A percentile compares a stretch with the other conserved stretches of the same genome.
phyloP scores from a whole-genome alignment of 2,797 vertebrate species.

The Semaprochilodus insignis region DNA sequence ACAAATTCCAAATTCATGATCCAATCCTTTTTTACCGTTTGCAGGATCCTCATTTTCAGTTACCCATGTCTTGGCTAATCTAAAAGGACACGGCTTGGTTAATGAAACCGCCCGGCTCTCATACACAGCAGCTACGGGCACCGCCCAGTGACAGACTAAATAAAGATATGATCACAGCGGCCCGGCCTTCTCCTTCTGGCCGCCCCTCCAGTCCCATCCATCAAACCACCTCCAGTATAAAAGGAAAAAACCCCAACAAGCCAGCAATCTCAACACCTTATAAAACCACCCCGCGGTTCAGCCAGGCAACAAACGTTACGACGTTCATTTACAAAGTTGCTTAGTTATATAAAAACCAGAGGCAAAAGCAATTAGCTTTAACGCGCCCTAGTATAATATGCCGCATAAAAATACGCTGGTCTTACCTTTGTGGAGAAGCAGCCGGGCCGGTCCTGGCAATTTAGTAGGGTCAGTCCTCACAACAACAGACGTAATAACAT shows the following conservation, averaged over 20 bases:
- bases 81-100: not conserved
- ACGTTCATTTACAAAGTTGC: slow-evolving; percentile 68
- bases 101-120: slow-evolving; percentile 8
- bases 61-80: slow-evolving; percentile 15
- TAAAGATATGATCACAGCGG: slow-evolving; percentile 66
- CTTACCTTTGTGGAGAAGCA: slow-evolving; percentile 11
- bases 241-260: slow-evolving; percentile 53
- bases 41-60: not conserved
- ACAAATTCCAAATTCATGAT: not conserved
- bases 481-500: slow-evolving; percentile 68
- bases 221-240: slow-evolving; percentile 26
- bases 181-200: slow-evolving; percentile 59
- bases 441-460: slow-evolving; percentile 51
- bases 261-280: slow-evolving; percentile 62
- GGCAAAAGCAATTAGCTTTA: slow-evolving; percentile 61
- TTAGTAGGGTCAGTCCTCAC: slow-evolving; percentile 62
- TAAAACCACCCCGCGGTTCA: slow-evolving; percentile 52
- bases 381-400: slow-evolving; percentile 63
- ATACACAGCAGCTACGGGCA: not conserved
- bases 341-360: slow-evolving; percentile 65
- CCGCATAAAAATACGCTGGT: slow-evolving; percentile 54
- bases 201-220: slow-evolving; percentile 56
- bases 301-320: slow-evolving; percentile 8
- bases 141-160: slow-evolving; percentile 65
- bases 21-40: not conserved